Conservation (phyloP, 2,113 vertebrate species). For the Prionailurus bengalensis region DNA sequence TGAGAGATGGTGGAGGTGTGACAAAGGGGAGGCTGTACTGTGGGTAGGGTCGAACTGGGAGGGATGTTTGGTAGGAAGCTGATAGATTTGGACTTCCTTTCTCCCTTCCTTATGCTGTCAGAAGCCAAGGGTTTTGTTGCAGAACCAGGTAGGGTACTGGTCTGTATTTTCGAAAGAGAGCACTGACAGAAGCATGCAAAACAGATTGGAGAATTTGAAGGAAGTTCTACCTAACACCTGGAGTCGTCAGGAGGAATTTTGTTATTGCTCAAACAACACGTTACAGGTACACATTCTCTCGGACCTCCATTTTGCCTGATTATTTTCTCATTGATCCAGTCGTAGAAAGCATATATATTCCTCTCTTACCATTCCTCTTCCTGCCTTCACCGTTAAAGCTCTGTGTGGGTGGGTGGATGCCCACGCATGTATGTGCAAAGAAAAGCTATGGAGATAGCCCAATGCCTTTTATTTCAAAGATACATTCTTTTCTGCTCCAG, state of each 20-base stretch:
- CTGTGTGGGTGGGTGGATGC: rapidly evolving
- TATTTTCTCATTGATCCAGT: neutral
- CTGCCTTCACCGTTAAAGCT: neutral
- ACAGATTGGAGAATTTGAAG: neutral
- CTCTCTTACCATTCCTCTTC: neutral
- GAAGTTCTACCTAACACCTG: neutral
- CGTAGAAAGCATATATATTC: neutral
- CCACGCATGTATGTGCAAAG: neutral
- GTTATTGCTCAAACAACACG: neutral
- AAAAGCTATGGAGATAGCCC: neutral
- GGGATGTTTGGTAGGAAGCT: neutral
- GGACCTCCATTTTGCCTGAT: neutral
- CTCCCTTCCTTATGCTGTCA: neutral
- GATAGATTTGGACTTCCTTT: neutral
- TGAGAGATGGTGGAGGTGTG: neutral
- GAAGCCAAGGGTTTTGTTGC: neutral
- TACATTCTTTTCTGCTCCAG: neutral
- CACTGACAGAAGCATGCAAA: neutral
- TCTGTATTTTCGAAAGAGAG: neutral
- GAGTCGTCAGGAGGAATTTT: neutral
- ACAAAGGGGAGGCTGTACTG: neutral
- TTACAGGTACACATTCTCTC: neutral
- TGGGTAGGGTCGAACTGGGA: neutral
- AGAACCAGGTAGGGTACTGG: rapidly evolving
- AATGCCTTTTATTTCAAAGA: neutral